Percentiles rank a stretch among this genome's conserved stretches.
phyloP scores from a whole-genome alignment of 2,888 invertebrate genomes.

The Caenorhabditis macrosperma region DNA sequence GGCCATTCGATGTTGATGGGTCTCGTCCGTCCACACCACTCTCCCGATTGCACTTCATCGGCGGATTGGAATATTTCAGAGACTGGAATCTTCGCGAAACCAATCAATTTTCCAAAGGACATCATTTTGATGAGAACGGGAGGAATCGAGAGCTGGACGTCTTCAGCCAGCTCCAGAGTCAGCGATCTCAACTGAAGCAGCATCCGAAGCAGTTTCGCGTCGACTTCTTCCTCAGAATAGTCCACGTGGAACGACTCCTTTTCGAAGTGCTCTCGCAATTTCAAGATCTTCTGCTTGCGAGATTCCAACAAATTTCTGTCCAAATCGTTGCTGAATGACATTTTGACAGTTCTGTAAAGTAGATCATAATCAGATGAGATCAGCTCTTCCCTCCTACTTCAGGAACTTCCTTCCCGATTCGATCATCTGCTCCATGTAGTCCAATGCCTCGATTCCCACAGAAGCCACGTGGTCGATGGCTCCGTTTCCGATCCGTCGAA shows the following conservation, averaged over 20 bases:
- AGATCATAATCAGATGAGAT: neutral
- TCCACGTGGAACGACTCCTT: slow-evolving; percentile 26
- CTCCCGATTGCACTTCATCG: slow-evolving; percentile 57
- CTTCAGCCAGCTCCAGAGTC: slow-evolving; percentile 43
- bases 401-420: slow-evolving; percentile 11
- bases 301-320: slow-evolving; percentile 19
- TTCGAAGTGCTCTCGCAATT: slow-evolving; percentile 36
- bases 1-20: slow-evolving; percentile 65
- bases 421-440: slow-evolving; percentile 53
- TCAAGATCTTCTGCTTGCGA: slow-evolving; percentile 29
- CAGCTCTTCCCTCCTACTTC: neutral
- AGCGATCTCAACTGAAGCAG: slow-evolving; percentile 33
- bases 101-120: slow-evolving; percentile 71
- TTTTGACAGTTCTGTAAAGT: neutral
- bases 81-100: slow-evolving; percentile 71
- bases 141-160: slow-evolving; percentile 66
- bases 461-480: slow-evolving; percentile 56
- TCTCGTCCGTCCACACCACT: slow-evolving; percentile 62
- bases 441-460: slow-evolving; percentile 53
- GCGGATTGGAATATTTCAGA: slow-evolving; percentile 63
- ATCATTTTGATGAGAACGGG: slow-evolving; percentile 73
- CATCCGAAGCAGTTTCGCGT: slow-evolving; percentile 37
- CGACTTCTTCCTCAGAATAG: slow-evolving; percentile 51
- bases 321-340: slow-evolving; percentile 15
- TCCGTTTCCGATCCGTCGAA: slow-evolving; percentile 38